A percentile compares a stretch with the other conserved stretches of the same genome.
phyloP scores from a whole-genome alignment of 1,140 invertebrate genomes.

The Probaryconus sp. region DNA sequence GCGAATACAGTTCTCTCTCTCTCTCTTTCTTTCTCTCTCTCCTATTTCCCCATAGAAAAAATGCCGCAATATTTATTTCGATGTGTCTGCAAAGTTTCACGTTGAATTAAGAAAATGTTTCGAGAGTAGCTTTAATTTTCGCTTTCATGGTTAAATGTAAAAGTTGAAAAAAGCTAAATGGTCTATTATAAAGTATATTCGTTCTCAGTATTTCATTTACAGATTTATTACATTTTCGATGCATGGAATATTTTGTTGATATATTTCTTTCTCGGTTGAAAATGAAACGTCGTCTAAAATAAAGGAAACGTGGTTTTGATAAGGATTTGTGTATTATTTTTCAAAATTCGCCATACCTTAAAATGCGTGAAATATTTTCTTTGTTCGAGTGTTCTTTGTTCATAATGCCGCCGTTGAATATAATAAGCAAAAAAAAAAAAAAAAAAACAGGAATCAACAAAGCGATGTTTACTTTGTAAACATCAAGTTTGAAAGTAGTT shows the following conservation, averaged over 20 bases:
- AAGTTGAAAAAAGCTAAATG: conserved; percentile 13
- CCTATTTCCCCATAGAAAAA: neutral
- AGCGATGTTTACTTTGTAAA: neutral
- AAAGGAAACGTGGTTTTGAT: no score
- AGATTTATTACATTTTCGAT: no score
- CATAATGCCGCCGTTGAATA: no score
- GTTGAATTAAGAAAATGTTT: conserved; percentile 38
- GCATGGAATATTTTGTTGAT: no score
- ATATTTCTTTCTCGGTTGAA: no score
- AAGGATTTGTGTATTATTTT: no score
- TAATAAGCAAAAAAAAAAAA: no score
- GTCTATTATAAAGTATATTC: conserved; percentile 21
- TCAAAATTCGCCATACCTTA: no score
- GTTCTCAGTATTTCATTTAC: no score
- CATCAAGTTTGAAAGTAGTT: conserved; percentile 7
- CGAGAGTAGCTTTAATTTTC: conserved; percentile 30
- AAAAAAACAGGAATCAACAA: neutral
- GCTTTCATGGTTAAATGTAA: conserved; percentile 10
- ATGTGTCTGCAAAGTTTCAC: conserved; percentile 40
- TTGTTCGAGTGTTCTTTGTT: no score
- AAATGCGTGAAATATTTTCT: no score
- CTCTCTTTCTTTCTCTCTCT: neutral
- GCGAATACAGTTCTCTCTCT: neutral
- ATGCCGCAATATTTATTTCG: conserved; percentile 32
- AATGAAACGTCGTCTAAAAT: no score